Evolutionary conservation across 1,140 invertebrate genomes (phyloP).

Genomic region (Drosophila ogumai): DNA sequence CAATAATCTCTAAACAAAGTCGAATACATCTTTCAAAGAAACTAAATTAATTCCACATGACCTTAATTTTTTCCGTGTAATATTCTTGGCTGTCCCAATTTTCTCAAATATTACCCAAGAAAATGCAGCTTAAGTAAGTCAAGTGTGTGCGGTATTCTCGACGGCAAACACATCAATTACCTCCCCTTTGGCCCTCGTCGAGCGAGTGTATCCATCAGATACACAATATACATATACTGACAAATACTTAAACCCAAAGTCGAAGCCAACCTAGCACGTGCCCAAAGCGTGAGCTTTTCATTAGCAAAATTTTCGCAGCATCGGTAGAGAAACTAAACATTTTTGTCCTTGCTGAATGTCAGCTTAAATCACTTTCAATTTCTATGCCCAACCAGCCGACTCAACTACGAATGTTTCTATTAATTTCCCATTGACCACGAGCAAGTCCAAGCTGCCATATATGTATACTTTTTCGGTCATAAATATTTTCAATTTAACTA

Average conservation of each 20-base stretch:
- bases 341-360: slow-evolving; percentile 82
- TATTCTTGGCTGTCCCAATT: slow-evolving; percentile 19
- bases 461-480: slow-evolving; percentile 36
- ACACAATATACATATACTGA: slow-evolving; percentile 38
- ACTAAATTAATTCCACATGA: not conserved
- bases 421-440: slow-evolving; percentile 43
- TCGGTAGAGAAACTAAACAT: slow-evolving; percentile 32
- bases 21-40: not conserved
- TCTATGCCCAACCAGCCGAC: not conserved
- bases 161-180: slow-evolving; percentile 19
- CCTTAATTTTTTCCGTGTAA: slow-evolving; percentile 9
- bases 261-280: slow-evolving; percentile 48
- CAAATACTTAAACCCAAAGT: slow-evolving; percentile 12
- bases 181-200: not conserved
- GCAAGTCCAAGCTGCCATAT: slow-evolving; percentile 26
- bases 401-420: slow-evolving; percentile 33
- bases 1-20: not conserved
- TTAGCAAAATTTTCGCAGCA: slow-evolving; percentile 28
- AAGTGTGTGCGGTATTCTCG: slow-evolving; percentile 15
- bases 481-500: slow-evolving; percentile 73
- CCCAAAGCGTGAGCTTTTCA: slow-evolving; percentile 61
- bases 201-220: slow-evolving; percentile 55
- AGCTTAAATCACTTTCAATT: slow-evolving; percentile 68
- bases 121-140: slow-evolving; percentile 26
- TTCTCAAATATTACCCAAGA: slow-evolving; percentile 28